Evolutionary conservation across 2,113 vertebrate genomes (phyloP), one percentile per base, ranked within the genome.

Genomic region (Cinclus cinclus): DNA sequence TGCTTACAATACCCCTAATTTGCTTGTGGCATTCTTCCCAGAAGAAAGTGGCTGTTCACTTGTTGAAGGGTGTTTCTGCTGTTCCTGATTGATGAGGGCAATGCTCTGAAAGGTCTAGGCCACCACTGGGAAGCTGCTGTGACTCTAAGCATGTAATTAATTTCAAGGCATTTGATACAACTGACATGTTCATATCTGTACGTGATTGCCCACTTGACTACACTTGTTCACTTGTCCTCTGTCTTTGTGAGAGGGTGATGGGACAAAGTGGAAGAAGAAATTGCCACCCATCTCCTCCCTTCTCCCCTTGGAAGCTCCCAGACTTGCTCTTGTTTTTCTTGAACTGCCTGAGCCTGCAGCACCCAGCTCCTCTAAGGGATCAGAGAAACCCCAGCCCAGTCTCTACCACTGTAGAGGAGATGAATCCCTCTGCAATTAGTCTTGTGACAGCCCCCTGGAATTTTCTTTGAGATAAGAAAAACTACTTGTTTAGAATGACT

Each of bases 261-360:
- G 28, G 22, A 6, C 13, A 52, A 65, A 92, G n/a, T 17, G 21
- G 58, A 37, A 44, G 25, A 67, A 50, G 68, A 39, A 84, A 55
- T 50, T 0, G 0, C 30, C 52, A 46, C 16, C 42, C 13, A 47
- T 8, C 24, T 56, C n/a, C 20, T 69, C 23, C 28, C 39, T 64
- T 59, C 52, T 62, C 6, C 42, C 15, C 3, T 0, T 27, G 46
- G 50, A 79, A 83, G 41, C 33, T 90, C 33, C 19, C 52, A 67
- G 25, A 33, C 3, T 23, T 6, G 31, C 1, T 44, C 8, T 9
- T 4, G 1, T 6, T 75, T 74, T 28, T 41, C 23, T n/a, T 59
- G 23, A 62, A 11, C 39, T 85, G 21, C 22, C 44, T 39, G 44
- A 50, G 27, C 10, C 71, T 74, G 33, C 37, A 85, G 53, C 25